A percentile compares a stretch with the other conserved stretches of the same genome.
Evolutionary conservation across 2,888 invertebrate genomes (phyloP).

Genomic region (Ceraclea dissimilis): DNA sequence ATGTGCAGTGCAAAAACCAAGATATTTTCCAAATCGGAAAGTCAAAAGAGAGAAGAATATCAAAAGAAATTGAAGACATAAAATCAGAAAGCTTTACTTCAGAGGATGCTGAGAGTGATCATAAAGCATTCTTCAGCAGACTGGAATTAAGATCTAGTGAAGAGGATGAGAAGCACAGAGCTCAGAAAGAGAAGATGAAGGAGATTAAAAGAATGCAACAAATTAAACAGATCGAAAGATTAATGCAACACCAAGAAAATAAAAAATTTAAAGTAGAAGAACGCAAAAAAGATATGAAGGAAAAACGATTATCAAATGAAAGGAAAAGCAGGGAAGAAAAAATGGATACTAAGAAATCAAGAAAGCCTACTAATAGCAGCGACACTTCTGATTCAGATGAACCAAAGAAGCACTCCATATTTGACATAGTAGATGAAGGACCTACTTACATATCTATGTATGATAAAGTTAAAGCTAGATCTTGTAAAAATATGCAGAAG

Average conservation of each 20-base stretch:
- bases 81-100: constrained; percentile 23
- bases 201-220: constrained; percentile 49
- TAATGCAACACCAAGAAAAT: constrained; percentile 43
- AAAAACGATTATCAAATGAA: constrained; percentile 46
- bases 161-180: constrained; percentile 52
- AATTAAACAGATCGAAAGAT: constrained; percentile 44
- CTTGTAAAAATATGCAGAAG: constrained; percentile 89
- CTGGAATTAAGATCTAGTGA: constrained; percentile 51
- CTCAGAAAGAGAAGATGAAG: constrained; percentile 48
- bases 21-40: constrained; percentile 13
- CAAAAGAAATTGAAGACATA: constrained; percentile 25
- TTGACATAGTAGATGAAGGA: constrained; percentile 82
- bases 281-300: constrained; percentile 38
- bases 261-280: constrained; percentile 40
- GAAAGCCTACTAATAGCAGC: constrained; percentile 48
- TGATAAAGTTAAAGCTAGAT: constrained; percentile 91
- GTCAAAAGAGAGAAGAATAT: constrained; percentile 8
- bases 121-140: constrained; percentile 52
- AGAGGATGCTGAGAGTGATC: constrained; percentile 36
- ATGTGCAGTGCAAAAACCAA: constrained; percentile 3
- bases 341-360: constrained; percentile 36
- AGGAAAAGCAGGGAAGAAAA: constrained; percentile 49
- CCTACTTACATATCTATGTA: constrained; percentile 95
- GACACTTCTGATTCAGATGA: constrained; percentile 71
- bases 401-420: constrained; percentile 84